phyloP scores from a whole-genome alignment of 2,888 invertebrate species.

The Nycteola revayana region DNA sequence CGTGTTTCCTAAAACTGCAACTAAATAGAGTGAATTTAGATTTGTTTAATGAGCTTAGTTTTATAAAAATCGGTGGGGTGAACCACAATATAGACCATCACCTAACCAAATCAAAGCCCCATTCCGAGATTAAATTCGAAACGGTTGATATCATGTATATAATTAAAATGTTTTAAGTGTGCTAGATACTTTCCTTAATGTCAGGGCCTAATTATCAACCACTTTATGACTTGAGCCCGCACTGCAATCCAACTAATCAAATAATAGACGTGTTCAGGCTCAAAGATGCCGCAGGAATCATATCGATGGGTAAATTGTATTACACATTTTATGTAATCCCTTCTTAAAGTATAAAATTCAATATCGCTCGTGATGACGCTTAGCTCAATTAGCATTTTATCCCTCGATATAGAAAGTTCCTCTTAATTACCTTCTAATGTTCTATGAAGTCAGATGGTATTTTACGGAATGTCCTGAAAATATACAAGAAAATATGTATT shows the following conservation, averaged over 20 bases:
- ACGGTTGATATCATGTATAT: no score
- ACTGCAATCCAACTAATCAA: slow-evolving; percentile 8
- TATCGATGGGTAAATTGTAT: no score
- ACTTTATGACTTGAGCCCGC: slow-evolving; percentile 27
- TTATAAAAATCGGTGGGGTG: slow-evolving; percentile 7
- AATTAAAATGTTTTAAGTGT: no score
- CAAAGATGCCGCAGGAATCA: background rate
- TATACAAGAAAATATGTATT: slow-evolving; percentile 15
- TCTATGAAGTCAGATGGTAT: slow-evolving; percentile 20
- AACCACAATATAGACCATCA: no score
- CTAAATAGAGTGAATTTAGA: slow-evolving; percentile 32
- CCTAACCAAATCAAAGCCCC: no score
- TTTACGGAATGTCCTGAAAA: slow-evolving; percentile 9
- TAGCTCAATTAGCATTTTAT: no score
- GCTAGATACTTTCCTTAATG: no score
- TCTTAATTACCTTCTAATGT: slow-evolving; percentile 8
- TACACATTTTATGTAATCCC: no score
- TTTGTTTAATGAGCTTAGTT: slow-evolving; percentile 38
- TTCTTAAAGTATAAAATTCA: no score
- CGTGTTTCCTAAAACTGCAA: slow-evolving; percentile 39
- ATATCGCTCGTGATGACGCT: no score
- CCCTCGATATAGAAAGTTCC: slow-evolving; percentile 16
- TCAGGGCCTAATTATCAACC: slow-evolving; percentile 44
- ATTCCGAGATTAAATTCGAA: no score
- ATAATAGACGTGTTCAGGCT: slow-evolving; percentile 18